Evolutionary conservation across 2,888 invertebrate genomes (phyloP), one percentile per base, ranked within the genome.

Genomic region (Chloroclysta siterata): DNA sequence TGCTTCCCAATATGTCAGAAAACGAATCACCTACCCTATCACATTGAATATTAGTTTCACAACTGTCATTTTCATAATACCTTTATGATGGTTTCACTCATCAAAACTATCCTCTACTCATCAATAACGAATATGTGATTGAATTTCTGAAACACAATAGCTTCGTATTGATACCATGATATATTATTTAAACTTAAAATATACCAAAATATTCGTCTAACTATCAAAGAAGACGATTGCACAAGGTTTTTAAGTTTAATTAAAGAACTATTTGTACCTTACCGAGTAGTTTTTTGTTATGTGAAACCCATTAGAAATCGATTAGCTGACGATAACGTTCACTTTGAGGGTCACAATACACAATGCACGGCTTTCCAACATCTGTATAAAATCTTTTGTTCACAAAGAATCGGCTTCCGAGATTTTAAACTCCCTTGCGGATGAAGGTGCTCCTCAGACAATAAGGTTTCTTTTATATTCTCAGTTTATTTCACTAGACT

Each of bases 251-350:
- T 39, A 39, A 39, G 11, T 39, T 39, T 39, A 39, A 39, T 39
- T 39, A 39, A 39, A 39, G 33, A 39, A 39, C 36, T 39, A 33
- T 33, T 39, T 10, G 36, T 11, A 39, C 11, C 11, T 36, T 33
- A 33, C 8, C 33, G 11, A 39, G 36, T 11, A 8, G 11, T 39
- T 39, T 39, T 39, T 39, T 39, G 8, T 2, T 22, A 39, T 7
- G 15, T 33, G 42, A 15, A 55, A 44, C 39, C 53, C 65, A 63
- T 66, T 63, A 66, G 42, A 68, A 66, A 63, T 56, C 60, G 63
- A 68, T 68, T 68, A 63, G 41, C 53, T 56, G 63, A 53, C 53
- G 59, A 64, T 61, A 61, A 54, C 56, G 52, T 46, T 13, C 28
- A 14, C 13, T 50, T 29, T 47, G 29, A 5, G 14, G 55, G 36